Conservation (phyloP, 2,113 vertebrate genomes). For the Ochotona princeps region DNA sequence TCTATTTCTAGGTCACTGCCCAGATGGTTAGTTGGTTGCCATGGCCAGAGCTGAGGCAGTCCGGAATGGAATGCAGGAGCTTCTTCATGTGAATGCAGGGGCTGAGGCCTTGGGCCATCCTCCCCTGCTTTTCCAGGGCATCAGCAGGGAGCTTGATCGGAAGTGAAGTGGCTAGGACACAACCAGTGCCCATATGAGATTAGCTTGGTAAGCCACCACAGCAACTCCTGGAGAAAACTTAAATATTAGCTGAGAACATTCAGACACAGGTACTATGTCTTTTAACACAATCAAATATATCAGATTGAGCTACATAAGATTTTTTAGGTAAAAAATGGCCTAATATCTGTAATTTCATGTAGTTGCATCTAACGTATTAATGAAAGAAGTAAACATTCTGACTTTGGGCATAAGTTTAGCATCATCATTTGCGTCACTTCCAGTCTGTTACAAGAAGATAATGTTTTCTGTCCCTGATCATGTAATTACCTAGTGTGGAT, state of each 20-base stretch:
- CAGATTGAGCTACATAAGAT: background rate
- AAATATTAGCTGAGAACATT: constrained; percentile 19
- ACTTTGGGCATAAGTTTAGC: background rate
- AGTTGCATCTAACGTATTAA: background rate
- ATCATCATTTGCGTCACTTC: background rate
- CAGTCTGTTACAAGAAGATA: background rate
- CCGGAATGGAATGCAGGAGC: too few species aligned
- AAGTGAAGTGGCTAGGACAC: too few species aligned
- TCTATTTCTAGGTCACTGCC: too few species aligned
- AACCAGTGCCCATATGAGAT: too few species aligned
- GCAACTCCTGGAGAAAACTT: background rate
- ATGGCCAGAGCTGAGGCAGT: too few species aligned
- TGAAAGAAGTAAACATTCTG: constrained; percentile 40
- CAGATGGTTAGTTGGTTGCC: too few species aligned
- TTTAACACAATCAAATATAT: constrained; percentile 6
- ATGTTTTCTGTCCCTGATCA: background rate
- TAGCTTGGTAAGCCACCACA: too few species aligned
- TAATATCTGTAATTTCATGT: constrained; percentile 15
- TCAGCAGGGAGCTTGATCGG: too few species aligned
- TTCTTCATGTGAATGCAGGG: too few species aligned
- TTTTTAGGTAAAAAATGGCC: background rate
- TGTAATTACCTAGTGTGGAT: background rate
- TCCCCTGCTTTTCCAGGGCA: too few species aligned
- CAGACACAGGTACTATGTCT: background rate
- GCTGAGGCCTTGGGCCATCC: too few species aligned